Evolutionary conservation across 2,797 vertebrate species (phyloP).

Genomic region (Psittacula echo): DNA sequence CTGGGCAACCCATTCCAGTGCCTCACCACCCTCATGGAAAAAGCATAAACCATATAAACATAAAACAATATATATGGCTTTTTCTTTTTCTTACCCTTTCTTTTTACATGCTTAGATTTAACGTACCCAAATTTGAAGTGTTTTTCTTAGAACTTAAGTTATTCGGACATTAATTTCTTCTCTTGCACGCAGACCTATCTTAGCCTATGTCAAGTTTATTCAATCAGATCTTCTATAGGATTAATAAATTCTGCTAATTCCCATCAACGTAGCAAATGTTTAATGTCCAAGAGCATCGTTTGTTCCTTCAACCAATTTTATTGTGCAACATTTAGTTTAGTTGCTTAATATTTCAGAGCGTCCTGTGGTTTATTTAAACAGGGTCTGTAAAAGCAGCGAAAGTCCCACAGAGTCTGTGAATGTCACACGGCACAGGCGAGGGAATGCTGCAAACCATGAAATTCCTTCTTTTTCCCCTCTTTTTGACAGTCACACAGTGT

Average conservation of each 20-base stretch:
- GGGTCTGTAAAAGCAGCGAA: background rate
- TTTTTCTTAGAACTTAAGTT: background rate
- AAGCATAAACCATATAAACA: background rate
- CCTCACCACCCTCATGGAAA: background rate
- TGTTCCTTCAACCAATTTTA: background rate
- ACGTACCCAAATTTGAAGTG: accelerated
- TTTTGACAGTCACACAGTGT: background rate
- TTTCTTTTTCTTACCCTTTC: background rate
- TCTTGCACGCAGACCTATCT: background rate
- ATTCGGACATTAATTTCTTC: background rate
- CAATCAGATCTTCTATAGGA: background rate
- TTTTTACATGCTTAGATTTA: background rate
- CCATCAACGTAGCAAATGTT: background rate
- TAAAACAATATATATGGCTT: background rate
- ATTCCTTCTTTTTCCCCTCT: background rate
- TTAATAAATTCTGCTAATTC: background rate
- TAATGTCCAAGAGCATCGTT: background rate
- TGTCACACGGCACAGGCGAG: background rate
- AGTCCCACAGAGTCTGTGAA: background rate
- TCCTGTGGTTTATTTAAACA: background rate
- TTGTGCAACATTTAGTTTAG: background rate
- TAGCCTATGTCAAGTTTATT: background rate
- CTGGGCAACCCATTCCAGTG: background rate
- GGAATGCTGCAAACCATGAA: background rate
- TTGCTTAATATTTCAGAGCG: background rate